Conservation (phyloP, 2,797 vertebrate genomes). For the Mormyrops attenuatus region DNA sequence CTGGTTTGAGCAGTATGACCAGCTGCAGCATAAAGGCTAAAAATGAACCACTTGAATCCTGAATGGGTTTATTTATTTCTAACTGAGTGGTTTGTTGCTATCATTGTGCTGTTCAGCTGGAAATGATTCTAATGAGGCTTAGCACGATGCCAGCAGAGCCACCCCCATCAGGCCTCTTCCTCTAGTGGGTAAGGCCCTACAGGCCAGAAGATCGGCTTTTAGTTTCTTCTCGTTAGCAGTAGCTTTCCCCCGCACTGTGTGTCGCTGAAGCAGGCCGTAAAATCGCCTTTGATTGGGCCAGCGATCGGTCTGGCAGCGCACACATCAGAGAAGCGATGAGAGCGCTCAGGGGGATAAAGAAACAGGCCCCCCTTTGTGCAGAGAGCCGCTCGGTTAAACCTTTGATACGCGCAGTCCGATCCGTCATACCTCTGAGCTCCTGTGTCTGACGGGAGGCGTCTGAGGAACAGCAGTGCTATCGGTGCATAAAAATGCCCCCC, state of each 20-base stretch:
- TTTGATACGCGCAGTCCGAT: neutral
- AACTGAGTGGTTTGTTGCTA: neutral
- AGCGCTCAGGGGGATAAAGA: neutral
- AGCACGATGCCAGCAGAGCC: neutral
- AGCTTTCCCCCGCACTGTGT: neutral
- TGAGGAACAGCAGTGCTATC: neutral
- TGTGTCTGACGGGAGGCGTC: neutral
- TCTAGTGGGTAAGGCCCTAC: neutral
- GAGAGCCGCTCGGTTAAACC: neutral
- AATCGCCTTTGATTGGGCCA: conserved; percentile 9
- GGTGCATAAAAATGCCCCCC: neutral
- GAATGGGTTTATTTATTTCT: neutral
- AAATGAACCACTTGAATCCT: neutral
- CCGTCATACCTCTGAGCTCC: neutral
- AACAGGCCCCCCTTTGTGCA: neutral
- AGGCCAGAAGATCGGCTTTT: neutral
- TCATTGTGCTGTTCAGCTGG: neutral
- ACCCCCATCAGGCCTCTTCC: neutral
- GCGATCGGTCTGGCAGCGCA: neutral
- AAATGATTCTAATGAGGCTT: neutral
- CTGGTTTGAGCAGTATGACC: neutral
- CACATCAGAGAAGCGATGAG: neutral
- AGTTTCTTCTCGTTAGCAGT: neutral
- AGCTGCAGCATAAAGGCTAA: neutral
- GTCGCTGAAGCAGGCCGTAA: neutral